A percentile compares a stretch with the other conserved stretches of the same genome.
Evolutionary conservation across 2,797 vertebrate genomes (phyloP).

Genomic region (Trachurus trachurus): DNA sequence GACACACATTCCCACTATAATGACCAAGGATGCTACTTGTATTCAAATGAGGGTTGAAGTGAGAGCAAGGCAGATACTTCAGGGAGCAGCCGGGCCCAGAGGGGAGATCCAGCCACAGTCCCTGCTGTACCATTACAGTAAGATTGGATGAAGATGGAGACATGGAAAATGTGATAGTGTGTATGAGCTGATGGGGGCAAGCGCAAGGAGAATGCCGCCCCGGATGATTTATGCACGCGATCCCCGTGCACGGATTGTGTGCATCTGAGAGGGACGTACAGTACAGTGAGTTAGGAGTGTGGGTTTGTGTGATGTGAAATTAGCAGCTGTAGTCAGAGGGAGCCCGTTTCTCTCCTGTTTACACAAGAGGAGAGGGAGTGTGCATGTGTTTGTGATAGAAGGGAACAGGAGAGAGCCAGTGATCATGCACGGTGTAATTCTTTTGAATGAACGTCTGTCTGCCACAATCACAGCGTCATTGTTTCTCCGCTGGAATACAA

Average conservation of each 20-base stretch:
- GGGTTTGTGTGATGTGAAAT: slow-evolving; percentile 67
- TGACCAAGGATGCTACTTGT: slow-evolving; percentile 82
- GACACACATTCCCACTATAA: slow-evolving; percentile 78
- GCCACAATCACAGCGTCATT: slow-evolving; percentile 16
- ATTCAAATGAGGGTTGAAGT: slow-evolving; percentile 86
- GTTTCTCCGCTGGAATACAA: slow-evolving; percentile 17
- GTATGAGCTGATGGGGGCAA: slow-evolving; percentile 75
- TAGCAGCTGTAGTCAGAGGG: slow-evolving; percentile 70
- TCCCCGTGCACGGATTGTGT: slow-evolving; percentile 16
- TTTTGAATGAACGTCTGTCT: slow-evolving; percentile 38
- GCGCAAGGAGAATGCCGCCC: slow-evolving; percentile 73
- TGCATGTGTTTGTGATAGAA: slow-evolving; percentile 43
- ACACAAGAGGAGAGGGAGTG: slow-evolving; percentile 54
- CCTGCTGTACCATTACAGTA: slow-evolving; percentile 82
- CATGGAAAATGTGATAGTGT: slow-evolving; percentile 81
- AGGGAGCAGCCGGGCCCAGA: slow-evolving; percentile 82
- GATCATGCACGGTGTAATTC: slow-evolving; percentile 26
- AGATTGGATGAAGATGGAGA: slow-evolving; percentile 86
- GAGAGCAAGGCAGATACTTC: slow-evolving; percentile 81
- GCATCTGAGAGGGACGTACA: slow-evolving; percentile 17
- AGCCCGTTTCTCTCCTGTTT: slow-evolving; percentile 68
- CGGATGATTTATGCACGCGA: slow-evolving; percentile 65
- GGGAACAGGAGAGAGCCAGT: slow-evolving; percentile 40
- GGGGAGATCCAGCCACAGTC: slow-evolving; percentile 81
- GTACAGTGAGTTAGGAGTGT: slow-evolving; percentile 33